phyloP scores from a whole-genome alignment of 2,888 invertebrate species.

The Drosophila siamana region DNA sequence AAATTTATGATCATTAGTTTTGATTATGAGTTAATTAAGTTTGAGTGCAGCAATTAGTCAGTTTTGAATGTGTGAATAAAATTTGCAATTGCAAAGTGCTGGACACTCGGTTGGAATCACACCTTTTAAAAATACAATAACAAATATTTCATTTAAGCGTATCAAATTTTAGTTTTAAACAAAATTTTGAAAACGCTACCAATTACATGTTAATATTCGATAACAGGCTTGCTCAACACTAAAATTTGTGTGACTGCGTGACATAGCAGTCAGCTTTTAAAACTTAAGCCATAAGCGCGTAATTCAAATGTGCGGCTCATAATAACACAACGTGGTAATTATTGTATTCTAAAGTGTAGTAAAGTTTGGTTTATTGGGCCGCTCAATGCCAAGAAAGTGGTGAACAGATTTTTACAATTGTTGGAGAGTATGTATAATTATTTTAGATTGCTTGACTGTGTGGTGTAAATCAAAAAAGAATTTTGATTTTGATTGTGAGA shows the following conservation, averaged over 20 bases:
- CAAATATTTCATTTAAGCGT: background rate
- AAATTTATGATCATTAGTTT: background rate
- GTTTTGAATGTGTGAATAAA: background rate
- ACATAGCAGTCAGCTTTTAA: slow-evolving; percentile 22
- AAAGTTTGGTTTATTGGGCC: slow-evolving; percentile 42
- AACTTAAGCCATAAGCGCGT: background rate
- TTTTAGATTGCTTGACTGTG: slow-evolving; percentile 42
- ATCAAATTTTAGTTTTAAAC: background rate
- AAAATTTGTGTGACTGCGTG: background rate
- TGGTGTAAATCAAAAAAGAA: slow-evolving; percentile 23
- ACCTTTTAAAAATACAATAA: background rate
- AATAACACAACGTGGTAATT: background rate
- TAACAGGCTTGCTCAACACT: slow-evolving; percentile 12
- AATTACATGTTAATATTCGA: slow-evolving; percentile 4
- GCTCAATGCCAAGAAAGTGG: slow-evolving; percentile 16
- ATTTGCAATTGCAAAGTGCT: background rate
- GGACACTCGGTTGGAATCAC: too few species aligned
- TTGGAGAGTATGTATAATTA: slow-evolving; percentile 15
- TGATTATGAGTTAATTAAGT: background rate
- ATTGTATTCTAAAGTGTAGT: slow-evolving; percentile 6
- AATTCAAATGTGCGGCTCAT: background rate
- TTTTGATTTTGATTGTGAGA: slow-evolving; percentile 25
- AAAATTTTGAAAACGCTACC: background rate
- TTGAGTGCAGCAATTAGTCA: background rate
- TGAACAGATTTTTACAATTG: slow-evolving; percentile 58